Evolutionary conservation across 1,140 invertebrate genomes (phyloP), one percentile per base, ranked within the genome.

Genomic region (Acromyrmex echinatior): DNA sequence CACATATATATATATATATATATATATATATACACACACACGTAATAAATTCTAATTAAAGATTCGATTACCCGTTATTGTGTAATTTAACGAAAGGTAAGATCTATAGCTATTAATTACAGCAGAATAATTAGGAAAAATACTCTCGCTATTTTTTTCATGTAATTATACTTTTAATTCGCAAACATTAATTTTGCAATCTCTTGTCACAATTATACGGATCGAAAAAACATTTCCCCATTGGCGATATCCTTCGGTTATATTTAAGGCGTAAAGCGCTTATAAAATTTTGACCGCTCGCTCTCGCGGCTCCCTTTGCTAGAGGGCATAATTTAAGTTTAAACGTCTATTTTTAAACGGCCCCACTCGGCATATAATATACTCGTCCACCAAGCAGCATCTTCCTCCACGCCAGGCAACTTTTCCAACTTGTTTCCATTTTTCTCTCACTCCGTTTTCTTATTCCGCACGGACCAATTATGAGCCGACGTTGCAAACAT

Each of bases 251-350:
- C 14, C 14, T 51, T 76, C 35, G 62, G 28, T 49, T 76, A 86
- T 62, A 58, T 56, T 39, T 39, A 25, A 7, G 21, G 7, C 1
- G 53, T 39, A 66, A 62, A 56, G 25, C 70, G 31, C 65, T 79
- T 87, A 87, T 73, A 77, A 88, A 90, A 91, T 91, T 90, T 91
- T 76, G 86, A 88, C 76, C 87, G 66, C 58, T 86, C 68, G 68
- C 56, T 5, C n/a, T 86, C 79, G 86, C 60, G 65, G 74, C 68
- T 90, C 90, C 78, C 90, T 91, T 90, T 86, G 80, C 87, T 66
- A 91, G 89, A 87, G 87, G 89, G 90, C 87, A 91, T 89, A 91
- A 91, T 91, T 87, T 91, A 91, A 91, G 90, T 91, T 91, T 91
- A 91, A 91, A 91, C 90, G 14, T 91, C 90, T 91, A 91, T 91